These are phyloP conservation scores for Cyprinodon diabolis DNA, from an alignment of 2,797 vertebrate species.

Conservation along the genomic window DNA sequence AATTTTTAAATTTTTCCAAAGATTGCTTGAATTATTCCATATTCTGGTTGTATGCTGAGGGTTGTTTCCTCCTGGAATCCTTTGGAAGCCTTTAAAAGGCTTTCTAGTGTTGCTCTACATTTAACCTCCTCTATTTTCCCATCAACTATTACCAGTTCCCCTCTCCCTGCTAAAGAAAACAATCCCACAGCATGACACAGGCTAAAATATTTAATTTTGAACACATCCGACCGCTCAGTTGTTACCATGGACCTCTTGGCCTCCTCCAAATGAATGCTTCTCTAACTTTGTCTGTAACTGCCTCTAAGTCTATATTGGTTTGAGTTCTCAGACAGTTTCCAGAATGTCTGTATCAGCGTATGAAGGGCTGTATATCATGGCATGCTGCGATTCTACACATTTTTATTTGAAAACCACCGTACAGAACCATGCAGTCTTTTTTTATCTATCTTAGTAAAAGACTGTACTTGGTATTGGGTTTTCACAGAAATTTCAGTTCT, in stretches of 20 bases:
- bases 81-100: too few relatives aligned
- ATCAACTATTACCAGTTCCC: too few relatives aligned
- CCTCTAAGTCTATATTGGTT: neutral
- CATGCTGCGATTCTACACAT: neutral
- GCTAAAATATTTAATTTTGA: neutral
- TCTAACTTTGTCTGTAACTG: neutral
- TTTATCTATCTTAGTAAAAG: neutral
- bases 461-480: neutral
- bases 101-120: too few relatives aligned
- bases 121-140: too few relatives aligned
- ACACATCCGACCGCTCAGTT: neutral
- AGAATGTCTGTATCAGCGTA: neutral
- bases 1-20: too few relatives aligned
- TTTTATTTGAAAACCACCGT: neutral
- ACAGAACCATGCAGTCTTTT: neutral
- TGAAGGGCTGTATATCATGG: neutral
- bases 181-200: too few relatives aligned
- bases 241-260: neutral
- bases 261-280: neutral
- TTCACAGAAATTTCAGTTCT: neutral
- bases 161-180: conserved; percentile 7
- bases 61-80: neutral
- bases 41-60: too few relatives aligned
- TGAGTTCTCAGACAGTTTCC: neutral
- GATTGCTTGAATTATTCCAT: too few relatives aligned